These are phyloP conservation scores for Melanotaenia boesemani DNA, from an alignment of 2,797 vertebrate genomes.

Conservation along the genomic window DNA sequence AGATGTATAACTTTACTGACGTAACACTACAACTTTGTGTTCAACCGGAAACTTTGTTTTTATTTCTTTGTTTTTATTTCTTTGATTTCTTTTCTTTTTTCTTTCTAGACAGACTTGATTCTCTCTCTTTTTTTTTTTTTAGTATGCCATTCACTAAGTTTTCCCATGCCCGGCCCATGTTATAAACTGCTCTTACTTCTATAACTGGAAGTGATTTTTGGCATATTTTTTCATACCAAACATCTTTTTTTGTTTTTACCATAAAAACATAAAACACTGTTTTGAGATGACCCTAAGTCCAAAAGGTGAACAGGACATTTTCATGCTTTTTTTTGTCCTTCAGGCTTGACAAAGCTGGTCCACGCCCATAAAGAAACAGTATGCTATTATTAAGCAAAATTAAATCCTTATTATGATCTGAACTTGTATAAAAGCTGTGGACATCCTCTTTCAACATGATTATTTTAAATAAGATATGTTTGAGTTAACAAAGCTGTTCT, in stretches of 20 bases:
- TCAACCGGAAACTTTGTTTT: background rate
- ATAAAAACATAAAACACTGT: background rate
- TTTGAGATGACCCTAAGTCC: background rate
- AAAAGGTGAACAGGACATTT: background rate
- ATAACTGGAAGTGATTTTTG: background rate
- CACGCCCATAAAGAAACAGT: background rate
- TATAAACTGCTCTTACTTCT: background rate
- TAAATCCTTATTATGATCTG: background rate
- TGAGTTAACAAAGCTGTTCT: background rate
- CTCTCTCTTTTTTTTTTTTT: background rate
- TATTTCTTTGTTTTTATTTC: background rate
- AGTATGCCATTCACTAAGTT: background rate
- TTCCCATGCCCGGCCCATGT: background rate
- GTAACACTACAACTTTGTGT: background rate
- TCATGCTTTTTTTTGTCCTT: background rate
- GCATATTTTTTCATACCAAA: background rate
- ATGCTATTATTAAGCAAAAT: background rate
- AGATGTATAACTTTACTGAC: background rate
- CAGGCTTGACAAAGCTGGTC: background rate
- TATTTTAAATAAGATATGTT: background rate
- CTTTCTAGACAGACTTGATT: too few relatives aligned
- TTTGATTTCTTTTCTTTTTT: background rate
- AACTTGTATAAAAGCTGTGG: background rate
- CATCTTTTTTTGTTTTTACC: background rate
- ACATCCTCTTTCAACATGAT: background rate